Percentiles rank a stretch among this genome's conserved stretches.
phyloP scores from a whole-genome alignment of 1,140 invertebrate species.

The Drosophila elegans region DNA sequence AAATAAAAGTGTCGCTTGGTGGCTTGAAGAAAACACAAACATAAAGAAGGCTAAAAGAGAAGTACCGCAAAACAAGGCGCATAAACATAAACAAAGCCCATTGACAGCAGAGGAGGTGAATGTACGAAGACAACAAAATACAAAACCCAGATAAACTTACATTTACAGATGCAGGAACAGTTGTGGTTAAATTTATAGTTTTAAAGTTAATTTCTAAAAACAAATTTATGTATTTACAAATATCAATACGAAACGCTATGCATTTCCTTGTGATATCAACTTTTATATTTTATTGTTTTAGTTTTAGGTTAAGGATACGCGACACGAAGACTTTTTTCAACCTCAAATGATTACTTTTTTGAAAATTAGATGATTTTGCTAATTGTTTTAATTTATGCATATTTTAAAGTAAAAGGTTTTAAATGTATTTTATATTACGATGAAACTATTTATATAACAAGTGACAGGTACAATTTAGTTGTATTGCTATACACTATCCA shows the following conservation, averaged over 20 bases:
- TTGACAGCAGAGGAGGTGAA: conserved; percentile 53
- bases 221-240: background rate
- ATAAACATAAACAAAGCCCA: conserved; percentile 41
- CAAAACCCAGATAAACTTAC: conserved; percentile 16
- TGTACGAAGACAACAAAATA: conserved; percentile 53
- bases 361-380: too few species aligned
- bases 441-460: too few species aligned
- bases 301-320: too few species aligned
- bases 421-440: too few species aligned
- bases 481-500: background rate
- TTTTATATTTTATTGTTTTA: too few species aligned
- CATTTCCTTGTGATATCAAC: too few species aligned
- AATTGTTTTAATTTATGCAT: too few species aligned
- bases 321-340: too few species aligned
- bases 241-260: too few species aligned
- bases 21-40: conserved; percentile 28
- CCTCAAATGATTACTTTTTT: too few species aligned
- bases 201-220: background rate
- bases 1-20: conserved; percentile 65
- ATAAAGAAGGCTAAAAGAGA: conserved; percentile 40
- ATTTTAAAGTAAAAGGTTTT: too few species aligned
- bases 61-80: conserved; percentile 60
- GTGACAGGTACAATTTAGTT: background rate
- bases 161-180: conserved; percentile 8
- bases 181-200: background rate